phyloP scores from a whole-genome alignment of 2,888 invertebrate genomes.

The Campoletis raptor region DNA sequence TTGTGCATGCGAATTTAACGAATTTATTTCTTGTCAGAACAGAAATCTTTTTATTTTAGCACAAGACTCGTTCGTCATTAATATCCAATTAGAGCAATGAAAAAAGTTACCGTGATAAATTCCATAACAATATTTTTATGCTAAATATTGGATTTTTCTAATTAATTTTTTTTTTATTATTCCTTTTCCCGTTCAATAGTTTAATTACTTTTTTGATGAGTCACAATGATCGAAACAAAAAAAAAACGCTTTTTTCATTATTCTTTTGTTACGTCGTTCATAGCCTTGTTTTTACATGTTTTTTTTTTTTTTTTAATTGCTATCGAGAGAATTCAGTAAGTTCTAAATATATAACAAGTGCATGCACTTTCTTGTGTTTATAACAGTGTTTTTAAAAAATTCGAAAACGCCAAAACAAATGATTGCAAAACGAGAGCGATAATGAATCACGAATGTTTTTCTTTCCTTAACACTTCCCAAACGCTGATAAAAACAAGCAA shows the following conservation, averaged over 20 bases:
- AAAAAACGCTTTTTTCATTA: background rate
- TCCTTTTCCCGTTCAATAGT: background rate
- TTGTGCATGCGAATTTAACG: background rate
- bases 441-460: background rate
- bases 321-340: background rate
- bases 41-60: background rate
- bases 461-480: background rate
- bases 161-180: background rate
- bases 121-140: background rate
- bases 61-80: background rate
- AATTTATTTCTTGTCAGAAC: background rate
- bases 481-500: background rate
- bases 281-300: background rate
- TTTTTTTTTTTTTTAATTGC: background rate
- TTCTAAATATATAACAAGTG: background rate
- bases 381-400: background rate
- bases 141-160: background rate
- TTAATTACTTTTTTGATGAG: background rate
- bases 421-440: background rate
- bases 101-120: background rate
- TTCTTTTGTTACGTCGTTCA: background rate
- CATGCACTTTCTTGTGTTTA: constrained; percentile 32
- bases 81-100: background rate
- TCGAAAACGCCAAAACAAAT: constrained; percentile 2
- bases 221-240: background rate